Evolutionary conservation across 2,797 vertebrate species (phyloP), one percentile per base, ranked within the genome.

Genomic region (Muraenolepis orangiensis): DNA sequence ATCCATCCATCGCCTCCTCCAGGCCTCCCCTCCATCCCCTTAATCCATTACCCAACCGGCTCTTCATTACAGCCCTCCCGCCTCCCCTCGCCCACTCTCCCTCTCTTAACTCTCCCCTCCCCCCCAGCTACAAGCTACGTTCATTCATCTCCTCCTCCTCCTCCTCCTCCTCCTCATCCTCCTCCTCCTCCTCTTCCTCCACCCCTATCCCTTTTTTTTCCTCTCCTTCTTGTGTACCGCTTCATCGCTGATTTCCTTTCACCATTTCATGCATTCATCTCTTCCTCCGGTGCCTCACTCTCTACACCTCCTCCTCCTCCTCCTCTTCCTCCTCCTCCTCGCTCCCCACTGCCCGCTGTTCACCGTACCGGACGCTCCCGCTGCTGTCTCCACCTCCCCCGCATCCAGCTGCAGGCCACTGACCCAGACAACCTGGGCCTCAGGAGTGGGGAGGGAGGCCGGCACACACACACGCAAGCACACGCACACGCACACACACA

Each of bases 351-450:
- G 46, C 46, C 2, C 46, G 20, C 46, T 57, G 46, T 57, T 57
- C 18, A 57, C n/a, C n/a, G 46, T 57, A 13, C 29, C 64, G 13
- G 29, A 31, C 31, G 12, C 23, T 26, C 61, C 14, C 31, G 18
- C 31, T 11, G 46, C 69, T 36, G 71, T 75, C 67, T 8, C 34
- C 61, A 66, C 78, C 69, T 78, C 26, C 73, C 78, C 66, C 69
- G 42, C 11, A 40, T 13, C 36, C 36, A 26, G 34, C 64, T 78
- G 46, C 31, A 23, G 70, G 81, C 79, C 80, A 76, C 71, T 76
- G 78, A 90, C 82, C 81, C 76, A 85, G 86, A 88, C 81, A 85
- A 80, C 79, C 75, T 73, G 74, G 79, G 80, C 75, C 81, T n/a
- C n/a, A n/a, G n/a, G n/a, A n/a, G 79, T 72, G 76, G 81, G 46